Conservation (phyloP, 2,888 invertebrate genomes). For the Drosophila nr. perissopoda region DNA sequence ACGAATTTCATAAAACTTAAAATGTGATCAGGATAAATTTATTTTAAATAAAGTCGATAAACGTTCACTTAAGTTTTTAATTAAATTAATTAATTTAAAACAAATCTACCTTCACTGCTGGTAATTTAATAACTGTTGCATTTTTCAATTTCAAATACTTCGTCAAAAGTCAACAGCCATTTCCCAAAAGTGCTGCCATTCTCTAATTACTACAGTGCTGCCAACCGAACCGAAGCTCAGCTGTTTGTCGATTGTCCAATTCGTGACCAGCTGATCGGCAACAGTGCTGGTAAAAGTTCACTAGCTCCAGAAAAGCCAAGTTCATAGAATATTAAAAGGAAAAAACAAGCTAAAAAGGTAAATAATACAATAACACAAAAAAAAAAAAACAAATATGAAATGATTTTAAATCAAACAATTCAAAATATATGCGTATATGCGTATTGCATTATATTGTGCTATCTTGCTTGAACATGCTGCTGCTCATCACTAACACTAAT, state of each 20-base stretch:
- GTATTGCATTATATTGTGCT: background rate
- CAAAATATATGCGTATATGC: too few species aligned
- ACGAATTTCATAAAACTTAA: background rate
- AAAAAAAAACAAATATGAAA: too few species aligned
- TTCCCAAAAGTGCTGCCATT: slow-evolving; percentile 17
- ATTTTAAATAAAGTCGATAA: background rate
- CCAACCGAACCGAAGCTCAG: slow-evolving; percentile 32
- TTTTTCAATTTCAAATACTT: slow-evolving; percentile 8
- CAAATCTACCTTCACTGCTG: background rate
- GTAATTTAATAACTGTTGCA: background rate
- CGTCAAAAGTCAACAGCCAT: slow-evolving; percentile 9
- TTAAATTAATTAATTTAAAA: too few species aligned
- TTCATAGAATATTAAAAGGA: too few species aligned
- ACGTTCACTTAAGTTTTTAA: background rate
- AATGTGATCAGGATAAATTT: background rate
- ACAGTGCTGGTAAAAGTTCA: slow-evolving; percentile 34
- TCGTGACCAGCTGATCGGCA: slow-evolving; percentile 35
- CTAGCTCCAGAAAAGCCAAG: background rate
- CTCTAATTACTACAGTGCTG: slow-evolving; percentile 19
- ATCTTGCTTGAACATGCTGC: background rate
- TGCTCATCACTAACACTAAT: slow-evolving; percentile 32
- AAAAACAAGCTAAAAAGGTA: background rate
- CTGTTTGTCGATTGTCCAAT: slow-evolving; percentile 44
- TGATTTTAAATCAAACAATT: background rate
- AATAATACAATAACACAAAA: background rate